Evolutionary conservation across 1,140 invertebrate genomes (phyloP).

Genomic region (Condylostylus longicornis): DNA sequence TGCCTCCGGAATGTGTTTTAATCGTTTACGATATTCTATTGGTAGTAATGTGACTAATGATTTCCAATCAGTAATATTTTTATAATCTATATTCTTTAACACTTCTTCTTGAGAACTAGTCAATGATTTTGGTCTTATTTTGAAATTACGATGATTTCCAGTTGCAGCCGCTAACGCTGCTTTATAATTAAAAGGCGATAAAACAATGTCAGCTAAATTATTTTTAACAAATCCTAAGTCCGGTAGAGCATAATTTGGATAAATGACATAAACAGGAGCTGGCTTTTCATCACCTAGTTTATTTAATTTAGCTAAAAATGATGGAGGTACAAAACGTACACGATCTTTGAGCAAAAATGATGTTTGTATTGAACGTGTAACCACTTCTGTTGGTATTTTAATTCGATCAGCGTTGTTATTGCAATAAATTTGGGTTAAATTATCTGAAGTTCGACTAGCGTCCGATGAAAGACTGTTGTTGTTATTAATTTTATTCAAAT

Average conservation of each 20-base stretch:
- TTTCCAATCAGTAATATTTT: slow-evolving; percentile 80
- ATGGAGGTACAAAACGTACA: slow-evolving; percentile 44
- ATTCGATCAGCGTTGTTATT: slow-evolving; percentile 17
- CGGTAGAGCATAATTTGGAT: slow-evolving; percentile 81
- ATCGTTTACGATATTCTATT: slow-evolving; percentile 52
- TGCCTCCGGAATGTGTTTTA: slow-evolving; percentile 60
- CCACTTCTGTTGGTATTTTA: slow-evolving; percentile 41
- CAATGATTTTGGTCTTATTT: slow-evolving; percentile 59
- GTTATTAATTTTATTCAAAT: slow-evolving; percentile 31
- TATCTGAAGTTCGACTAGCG: slow-evolving; percentile 26
- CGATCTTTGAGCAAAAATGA: slow-evolving; percentile 31
- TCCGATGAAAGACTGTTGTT: slow-evolving; percentile 15
- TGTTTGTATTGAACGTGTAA: slow-evolving; percentile 60
- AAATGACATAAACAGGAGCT: slow-evolving; percentile 72
- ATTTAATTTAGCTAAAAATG: slow-evolving; percentile 48
- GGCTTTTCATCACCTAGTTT: slow-evolving; percentile 41
- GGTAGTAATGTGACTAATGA: slow-evolving; percentile 75
- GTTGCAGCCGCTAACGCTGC: slow-evolving; percentile 21
- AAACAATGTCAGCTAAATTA: slow-evolving; percentile 43
- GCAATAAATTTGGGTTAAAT: slow-evolving; percentile 22
- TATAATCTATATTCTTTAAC: slow-evolving; percentile 60
- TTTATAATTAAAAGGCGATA: slow-evolving; percentile 33
- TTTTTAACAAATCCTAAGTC: slow-evolving; percentile 69
- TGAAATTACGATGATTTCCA: slow-evolving; percentile 14
- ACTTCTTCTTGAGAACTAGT: slow-evolving; percentile 52